Percentiles rank a stretch among this genome's conserved stretches.
These are phyloP conservation scores for Ascaphus truei DNA, from an alignment of 2,113 vertebrate species.

Conservation along the genomic window DNA sequence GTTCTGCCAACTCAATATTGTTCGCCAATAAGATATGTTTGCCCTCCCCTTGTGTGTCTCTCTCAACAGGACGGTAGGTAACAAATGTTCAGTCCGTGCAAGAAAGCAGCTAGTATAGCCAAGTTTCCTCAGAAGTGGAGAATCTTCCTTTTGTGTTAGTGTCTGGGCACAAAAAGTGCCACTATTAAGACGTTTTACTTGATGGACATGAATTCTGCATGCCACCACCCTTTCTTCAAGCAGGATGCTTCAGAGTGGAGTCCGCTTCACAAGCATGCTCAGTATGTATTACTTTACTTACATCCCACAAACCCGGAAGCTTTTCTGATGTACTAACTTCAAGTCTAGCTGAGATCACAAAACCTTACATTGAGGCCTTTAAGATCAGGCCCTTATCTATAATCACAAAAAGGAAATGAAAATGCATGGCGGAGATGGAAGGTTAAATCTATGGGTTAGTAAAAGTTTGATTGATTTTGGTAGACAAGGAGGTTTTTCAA, in stretches of 20 bases:
- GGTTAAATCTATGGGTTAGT: conserved; percentile 45
- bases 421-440: conserved; percentile 42
- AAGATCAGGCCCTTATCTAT: no score
- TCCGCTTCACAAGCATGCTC: conserved; percentile 61
- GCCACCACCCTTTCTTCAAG: conserved; percentile 56
- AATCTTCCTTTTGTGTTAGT: conserved; percentile 33
- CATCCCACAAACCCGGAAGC: conserved; percentile 39
- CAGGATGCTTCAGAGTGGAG: conserved; percentile 61
- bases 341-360: conserved; percentile 33
- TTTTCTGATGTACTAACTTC: conserved; percentile 43
- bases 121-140: conserved; percentile 38
- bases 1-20: conserved; percentile 55
- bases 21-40: conserved; percentile 57
- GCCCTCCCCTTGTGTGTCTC: conserved; percentile 44
- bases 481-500: no score
- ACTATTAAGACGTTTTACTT: conserved; percentile 31
- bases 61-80: not conserved
- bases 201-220: conserved; percentile 56
- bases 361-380: conserved; percentile 34
- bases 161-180: not conserved
- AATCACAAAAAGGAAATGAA: no score
- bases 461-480: conserved; percentile 50
- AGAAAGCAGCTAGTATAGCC: conserved; percentile 41
- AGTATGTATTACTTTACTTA: conserved; percentile 62
- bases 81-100: conserved; percentile 26